Evolutionary conservation across 2,113 vertebrate species (phyloP).

Genomic region (Pongo abelii): DNA sequence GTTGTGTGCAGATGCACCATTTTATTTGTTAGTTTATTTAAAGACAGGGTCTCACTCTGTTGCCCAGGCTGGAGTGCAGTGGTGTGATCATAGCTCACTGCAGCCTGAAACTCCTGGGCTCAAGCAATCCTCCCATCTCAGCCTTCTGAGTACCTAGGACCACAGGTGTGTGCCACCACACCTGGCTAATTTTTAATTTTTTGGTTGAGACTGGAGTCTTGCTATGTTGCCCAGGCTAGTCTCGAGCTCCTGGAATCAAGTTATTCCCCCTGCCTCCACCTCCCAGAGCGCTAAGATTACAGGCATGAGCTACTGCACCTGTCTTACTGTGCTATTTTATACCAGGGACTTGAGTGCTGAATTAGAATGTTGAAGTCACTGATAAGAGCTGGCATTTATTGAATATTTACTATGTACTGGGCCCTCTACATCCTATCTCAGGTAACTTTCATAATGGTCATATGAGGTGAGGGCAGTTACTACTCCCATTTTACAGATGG

Average conservation of each 20-base stretch:
- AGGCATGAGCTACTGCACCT: background rate
- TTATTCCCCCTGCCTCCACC: background rate
- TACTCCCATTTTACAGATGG: background rate
- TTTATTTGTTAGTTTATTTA: background rate
- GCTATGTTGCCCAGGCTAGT: background rate
- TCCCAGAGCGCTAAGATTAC: background rate
- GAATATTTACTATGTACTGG: too few species aligned
- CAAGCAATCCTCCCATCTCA: background rate
- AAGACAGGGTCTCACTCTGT: background rate
- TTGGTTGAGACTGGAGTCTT: background rate
- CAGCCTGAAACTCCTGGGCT: background rate
- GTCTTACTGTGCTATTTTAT: background rate
- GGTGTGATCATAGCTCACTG: background rate
- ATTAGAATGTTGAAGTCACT: background rate
- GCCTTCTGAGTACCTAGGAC: background rate
- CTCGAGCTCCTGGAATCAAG: background rate
- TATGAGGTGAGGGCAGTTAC: background rate
- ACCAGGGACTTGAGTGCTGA: background rate
- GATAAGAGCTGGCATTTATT: background rate
- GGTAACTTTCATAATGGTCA: too few species aligned
- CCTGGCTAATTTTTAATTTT: background rate
- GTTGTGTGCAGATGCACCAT: background rate
- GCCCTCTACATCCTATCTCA: background rate
- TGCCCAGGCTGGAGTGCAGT: background rate
- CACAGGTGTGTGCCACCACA: background rate